Evolutionary conservation across 1,140 invertebrate genomes (phyloP).

Genomic region (Megathymus violae): DNA sequence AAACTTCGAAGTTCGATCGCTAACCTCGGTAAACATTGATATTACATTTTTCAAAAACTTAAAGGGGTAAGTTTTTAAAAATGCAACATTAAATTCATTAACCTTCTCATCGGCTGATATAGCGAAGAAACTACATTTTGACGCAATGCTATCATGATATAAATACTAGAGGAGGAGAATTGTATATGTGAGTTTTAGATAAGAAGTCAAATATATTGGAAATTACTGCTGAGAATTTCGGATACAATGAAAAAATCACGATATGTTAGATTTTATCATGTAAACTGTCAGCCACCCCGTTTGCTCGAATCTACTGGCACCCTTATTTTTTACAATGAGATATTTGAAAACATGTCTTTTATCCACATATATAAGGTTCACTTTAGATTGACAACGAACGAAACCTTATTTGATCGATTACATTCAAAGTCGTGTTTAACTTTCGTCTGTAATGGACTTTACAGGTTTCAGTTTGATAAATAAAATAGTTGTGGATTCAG

Average conservation of each 20-base stretch:
- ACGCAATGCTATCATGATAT: too few relatives aligned
- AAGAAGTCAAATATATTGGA: too few relatives aligned
- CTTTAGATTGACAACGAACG: background rate
- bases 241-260: background rate
- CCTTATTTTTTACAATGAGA: background rate
- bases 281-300: background rate
- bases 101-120: too few relatives aligned
- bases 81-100: too few relatives aligned
- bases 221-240: too few relatives aligned
- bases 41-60: too few relatives aligned
- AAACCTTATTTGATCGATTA: slow-evolving; percentile 21
- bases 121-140: too few relatives aligned
- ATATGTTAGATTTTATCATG: background rate
- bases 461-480: slow-evolving; percentile 16
- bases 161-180: too few relatives aligned
- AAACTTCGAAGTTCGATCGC: too few relatives aligned
- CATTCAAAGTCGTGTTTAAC: slow-evolving; percentile 19
- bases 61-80: too few relatives aligned
- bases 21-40: too few relatives aligned
- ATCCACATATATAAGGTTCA: background rate
- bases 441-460: slow-evolving; percentile 25
- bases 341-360: background rate
- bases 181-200: too few relatives aligned
- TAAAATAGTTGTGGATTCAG: slow-evolving; percentile 5
- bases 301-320: background rate